phyloP scores from a whole-genome alignment of 2,113 vertebrate genomes.

The Ceyx margarethae region DNA sequence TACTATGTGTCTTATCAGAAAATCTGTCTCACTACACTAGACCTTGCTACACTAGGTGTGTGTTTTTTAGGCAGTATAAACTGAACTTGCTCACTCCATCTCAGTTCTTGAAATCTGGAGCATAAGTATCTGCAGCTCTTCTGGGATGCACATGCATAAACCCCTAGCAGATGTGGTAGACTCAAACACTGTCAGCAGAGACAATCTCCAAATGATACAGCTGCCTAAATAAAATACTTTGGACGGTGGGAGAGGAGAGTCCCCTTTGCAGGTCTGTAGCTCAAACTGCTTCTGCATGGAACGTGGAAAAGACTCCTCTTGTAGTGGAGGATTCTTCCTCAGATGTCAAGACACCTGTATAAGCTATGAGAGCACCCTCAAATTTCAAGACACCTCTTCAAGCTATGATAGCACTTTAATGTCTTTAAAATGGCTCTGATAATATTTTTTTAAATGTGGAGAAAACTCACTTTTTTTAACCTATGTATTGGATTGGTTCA shows the following conservation, averaged over 20 bases:
- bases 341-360: neutral
- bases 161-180: neutral
- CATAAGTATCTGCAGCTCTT: neutral
- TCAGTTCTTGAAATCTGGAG: neutral
- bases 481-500: neutral
- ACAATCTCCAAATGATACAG: neutral
- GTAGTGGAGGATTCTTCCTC: neutral
- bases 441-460: neutral
- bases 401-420: neutral
- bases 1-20: neutral
- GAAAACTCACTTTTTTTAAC: neutral
- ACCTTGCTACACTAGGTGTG: neutral
- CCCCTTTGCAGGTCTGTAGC: neutral
- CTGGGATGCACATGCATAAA: fast-evolving
- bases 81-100: neutral
- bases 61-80: neutral
- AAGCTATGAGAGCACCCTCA: neutral
- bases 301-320: neutral
- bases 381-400: neutral
- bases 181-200: neutral
- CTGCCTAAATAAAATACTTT: neutral
- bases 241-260: too few species aligned
- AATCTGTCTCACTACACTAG: neutral
- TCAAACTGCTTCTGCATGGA: neutral
- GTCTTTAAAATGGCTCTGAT: neutral